Percentiles rank a stretch among this genome's conserved stretches.
Evolutionary conservation across 2,797 vertebrate species (phyloP).

Genomic region (Phataginus tetradactyla): DNA sequence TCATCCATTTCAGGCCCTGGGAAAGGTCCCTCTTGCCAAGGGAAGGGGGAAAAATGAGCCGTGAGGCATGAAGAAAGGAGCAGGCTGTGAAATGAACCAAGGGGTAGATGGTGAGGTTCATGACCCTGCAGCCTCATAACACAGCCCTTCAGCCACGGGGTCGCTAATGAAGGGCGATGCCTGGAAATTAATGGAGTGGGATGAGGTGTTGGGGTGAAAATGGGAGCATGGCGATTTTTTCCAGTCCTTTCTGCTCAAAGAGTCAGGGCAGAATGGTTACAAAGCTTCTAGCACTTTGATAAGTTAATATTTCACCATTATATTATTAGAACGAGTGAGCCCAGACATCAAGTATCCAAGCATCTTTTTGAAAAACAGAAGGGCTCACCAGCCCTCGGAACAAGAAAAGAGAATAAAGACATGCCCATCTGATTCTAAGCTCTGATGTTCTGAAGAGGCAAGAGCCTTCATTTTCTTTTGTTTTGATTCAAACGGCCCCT

Average conservation of each 20-base stretch:
- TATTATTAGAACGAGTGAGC: background rate
- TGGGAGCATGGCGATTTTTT: background rate
- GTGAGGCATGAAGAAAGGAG: constrained; percentile 70
- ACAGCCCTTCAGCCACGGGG: background rate
- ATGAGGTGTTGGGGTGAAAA: background rate
- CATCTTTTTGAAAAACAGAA: background rate
- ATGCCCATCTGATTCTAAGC: background rate
- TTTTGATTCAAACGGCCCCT: constrained; percentile 26
- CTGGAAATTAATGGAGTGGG: constrained; percentile 62
- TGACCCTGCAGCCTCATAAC: constrained; percentile 64
- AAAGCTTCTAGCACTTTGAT: background rate
- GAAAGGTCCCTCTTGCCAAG: constrained; percentile 69
- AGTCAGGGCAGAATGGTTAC: background rate
- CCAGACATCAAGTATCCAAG: background rate
- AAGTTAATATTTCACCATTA: constrained; percentile 49
- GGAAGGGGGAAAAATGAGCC: constrained; percentile 67
- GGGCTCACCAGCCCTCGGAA: background rate
- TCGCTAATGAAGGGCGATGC: constrained; percentile 36
- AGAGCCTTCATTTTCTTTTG: background rate
- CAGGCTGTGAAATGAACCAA: constrained; percentile 78
- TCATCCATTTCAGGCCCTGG: constrained; percentile 59
- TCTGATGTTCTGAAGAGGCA: background rate
- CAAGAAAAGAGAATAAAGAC: background rate
- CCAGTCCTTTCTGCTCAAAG: background rate
- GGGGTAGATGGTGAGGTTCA: constrained; percentile 48